Evolutionary conservation across 1,140 invertebrate genomes (phyloP), one percentile per base, ranked within the genome.

Genomic region (Magallana gigas): DNA sequence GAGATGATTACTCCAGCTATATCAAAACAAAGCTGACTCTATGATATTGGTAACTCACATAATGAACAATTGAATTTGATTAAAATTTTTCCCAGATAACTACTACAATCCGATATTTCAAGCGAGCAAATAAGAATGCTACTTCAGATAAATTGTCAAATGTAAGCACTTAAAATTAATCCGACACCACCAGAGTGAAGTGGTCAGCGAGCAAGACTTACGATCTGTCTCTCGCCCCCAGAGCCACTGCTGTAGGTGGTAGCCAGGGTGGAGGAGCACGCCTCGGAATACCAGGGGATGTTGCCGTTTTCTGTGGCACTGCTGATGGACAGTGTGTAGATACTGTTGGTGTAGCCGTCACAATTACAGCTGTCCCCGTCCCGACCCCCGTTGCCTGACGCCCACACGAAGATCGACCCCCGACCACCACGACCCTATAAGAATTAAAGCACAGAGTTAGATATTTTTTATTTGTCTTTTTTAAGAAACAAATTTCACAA

Each of bases 401-500:
- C 99, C 99, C 99, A 99, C 0, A 99, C 98, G 94, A 99, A 99
- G 91, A 99, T 99, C 6, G 98, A 99, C 16, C 99, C 99, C 94
- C 98, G 98, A n/a, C 99, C 98, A 91, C 97, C 96, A 14, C 99
- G 96, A 56, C 99, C 99, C 96, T 97, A 92, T n/a, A 91, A 90
- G 80, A 82, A 57, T 48, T 48, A 2, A 48, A 48, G 3, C 36
- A 48, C 36, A 48, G 36, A 48, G 36, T 48, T 48, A 48, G 36
- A 48, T 48, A 48, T 48, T 48, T 48, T 48, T 48, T 48, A 4
- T 48, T 48, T 2, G 36, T 48, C 36, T 48, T 48, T 48, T 48
- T 48, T 48, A 48, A 48, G 5, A 48, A 48, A 48, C 1, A 48
- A 48, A 48, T 48, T 48, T 48, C 5, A 48, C 36, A 48, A 48